Evolutionary conservation across 1,140 invertebrate species (phyloP).

Genomic region (Thaumatotibia leucotreta): DNA sequence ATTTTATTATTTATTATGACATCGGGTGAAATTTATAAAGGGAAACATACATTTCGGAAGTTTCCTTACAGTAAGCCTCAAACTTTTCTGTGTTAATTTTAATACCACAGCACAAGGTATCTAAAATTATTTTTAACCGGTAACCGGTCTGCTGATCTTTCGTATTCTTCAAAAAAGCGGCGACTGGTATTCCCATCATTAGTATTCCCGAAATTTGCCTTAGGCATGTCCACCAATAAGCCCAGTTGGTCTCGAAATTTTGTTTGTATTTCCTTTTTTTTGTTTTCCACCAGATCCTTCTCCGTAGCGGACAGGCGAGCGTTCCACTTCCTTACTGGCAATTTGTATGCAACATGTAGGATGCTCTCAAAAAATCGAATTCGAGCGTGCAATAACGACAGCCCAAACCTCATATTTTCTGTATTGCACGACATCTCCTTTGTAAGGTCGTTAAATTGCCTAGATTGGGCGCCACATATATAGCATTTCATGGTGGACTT

Average conservation of each 20-base stretch:
- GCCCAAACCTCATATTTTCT: slow-evolving; percentile 33
- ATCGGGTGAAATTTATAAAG: no score
- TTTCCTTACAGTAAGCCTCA: no score
- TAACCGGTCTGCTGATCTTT: no score
- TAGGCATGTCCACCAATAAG: slow-evolving; percentile 46
- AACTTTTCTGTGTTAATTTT: no score
- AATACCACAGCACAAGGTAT: no score
- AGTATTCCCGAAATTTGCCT: slow-evolving; percentile 43
- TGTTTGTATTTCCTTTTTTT: slow-evolving; percentile 43
- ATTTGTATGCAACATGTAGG: slow-evolving; percentile 49
- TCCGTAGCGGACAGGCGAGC: slow-evolving; percentile 21
- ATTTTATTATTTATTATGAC: no score
- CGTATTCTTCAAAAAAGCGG: slow-evolving; percentile 51
- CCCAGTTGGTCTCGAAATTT: slow-evolving; percentile 33
- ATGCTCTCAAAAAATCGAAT: slow-evolving; percentile 56
- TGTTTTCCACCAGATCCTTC: slow-evolving; percentile 25
- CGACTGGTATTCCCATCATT: slow-evolving; percentile 55
- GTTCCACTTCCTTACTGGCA: slow-evolving; percentile 37
- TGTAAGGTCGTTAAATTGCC: slow-evolving; percentile 45
- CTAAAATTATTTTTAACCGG: no score
- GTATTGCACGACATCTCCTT: slow-evolving; percentile 24
- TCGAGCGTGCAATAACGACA: slow-evolving; percentile 51
- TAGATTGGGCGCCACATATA: slow-evolving; percentile 43
- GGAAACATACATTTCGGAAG: no score
- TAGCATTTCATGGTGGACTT: slow-evolving; percentile 49